Evolutionary conservation across 2,888 invertebrate genomes (phyloP), one percentile per base, ranked within the genome.

Genomic region (Apamea crenata): DNA sequence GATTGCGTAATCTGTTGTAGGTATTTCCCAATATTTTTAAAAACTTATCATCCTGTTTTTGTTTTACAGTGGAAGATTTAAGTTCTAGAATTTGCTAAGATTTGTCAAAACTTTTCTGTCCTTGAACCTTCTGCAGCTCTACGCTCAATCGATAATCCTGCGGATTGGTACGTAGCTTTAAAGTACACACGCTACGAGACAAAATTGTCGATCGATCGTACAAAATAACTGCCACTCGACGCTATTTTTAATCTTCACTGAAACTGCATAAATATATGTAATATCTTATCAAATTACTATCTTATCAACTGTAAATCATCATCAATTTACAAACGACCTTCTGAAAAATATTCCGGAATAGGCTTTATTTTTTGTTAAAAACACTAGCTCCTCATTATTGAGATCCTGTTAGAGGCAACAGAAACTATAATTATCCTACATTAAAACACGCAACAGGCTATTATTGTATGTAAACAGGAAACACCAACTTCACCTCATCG

Each of bases 391-490:
- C 36, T 73, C 36, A 76, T 77, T 87, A 70, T 53, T 29, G 40
- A 47, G 47, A 76, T 81, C 72, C 72, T 81, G 77, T 59, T 80
- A 56, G 40, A 77, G 21, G 47, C 32, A 66, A 59, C 73, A 76
- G 32, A 68, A 82, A 82, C 70, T 80, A 70, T 73, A 85, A 87
- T 78, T 70, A 84, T 71, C 61, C 74, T 63, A 76, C 61, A 66
- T 75, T 78, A 50, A 75, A 70, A 59, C 68, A 63, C 50, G 65
- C 75, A 82, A 70, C 72, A 44, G 32, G 74, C 71, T 74, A 77
- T 89, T 79, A 83, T 59, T 73, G 61, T 53, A 75, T 67, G 67
- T 77, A 83, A 87, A 83, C 86, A 83, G 86, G 81, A 88, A 87
- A 75, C 40, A 70, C n/a, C 25, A 63, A 68, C 40, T 61, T 66